Percentiles rank a stretch among this genome's conserved stretches.
These are phyloP conservation scores for Diplazon laetatorius DNA, from an alignment of 2,888 invertebrate genomes.

Conservation along the genomic window DNA sequence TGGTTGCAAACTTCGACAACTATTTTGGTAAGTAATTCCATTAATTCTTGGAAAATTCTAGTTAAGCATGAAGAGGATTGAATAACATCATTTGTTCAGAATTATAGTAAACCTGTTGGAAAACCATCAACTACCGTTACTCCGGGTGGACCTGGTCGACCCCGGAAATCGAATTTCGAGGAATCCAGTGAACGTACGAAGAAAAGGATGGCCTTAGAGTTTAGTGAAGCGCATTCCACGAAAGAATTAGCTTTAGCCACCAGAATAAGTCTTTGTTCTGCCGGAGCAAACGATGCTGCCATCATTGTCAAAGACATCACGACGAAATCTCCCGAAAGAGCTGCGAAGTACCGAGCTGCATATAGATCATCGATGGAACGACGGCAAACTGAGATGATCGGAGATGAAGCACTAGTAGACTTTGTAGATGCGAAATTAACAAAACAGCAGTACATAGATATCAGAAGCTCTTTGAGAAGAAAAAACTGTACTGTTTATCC, in stretches of 20 bases:
- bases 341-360: slow-evolving; percentile 37
- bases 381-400: slow-evolving; percentile 32
- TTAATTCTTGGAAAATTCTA: too few species aligned
- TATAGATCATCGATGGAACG: slow-evolving; percentile 35
- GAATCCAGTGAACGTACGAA: slow-evolving; percentile 44
- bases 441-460: slow-evolving; percentile 46
- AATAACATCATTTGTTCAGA: too few species aligned
- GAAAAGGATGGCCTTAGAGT: slow-evolving; percentile 32
- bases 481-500: slow-evolving; percentile 9
- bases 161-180: slow-evolving; percentile 42
- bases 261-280: slow-evolving; percentile 43
- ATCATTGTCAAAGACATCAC: slow-evolving; percentile 40
- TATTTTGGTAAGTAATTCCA: too few species aligned
- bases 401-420: slow-evolving; percentile 38
- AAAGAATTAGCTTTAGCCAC: slow-evolving; percentile 41
- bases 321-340: slow-evolving; percentile 42
- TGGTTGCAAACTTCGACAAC: too few species aligned
- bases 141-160: slow-evolving; percentile 38
- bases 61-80: too few species aligned
- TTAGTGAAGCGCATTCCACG: slow-evolving; percentile 37
- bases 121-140: background rate
- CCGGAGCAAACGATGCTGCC: slow-evolving; percentile 40
- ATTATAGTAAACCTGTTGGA: too few species aligned
- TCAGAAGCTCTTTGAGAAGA: slow-evolving; percentile 16
- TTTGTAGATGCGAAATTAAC: slow-evolving; percentile 47